phyloP scores from a whole-genome alignment of 2,113 vertebrate species.

The Brachirus orientalis region DNA sequence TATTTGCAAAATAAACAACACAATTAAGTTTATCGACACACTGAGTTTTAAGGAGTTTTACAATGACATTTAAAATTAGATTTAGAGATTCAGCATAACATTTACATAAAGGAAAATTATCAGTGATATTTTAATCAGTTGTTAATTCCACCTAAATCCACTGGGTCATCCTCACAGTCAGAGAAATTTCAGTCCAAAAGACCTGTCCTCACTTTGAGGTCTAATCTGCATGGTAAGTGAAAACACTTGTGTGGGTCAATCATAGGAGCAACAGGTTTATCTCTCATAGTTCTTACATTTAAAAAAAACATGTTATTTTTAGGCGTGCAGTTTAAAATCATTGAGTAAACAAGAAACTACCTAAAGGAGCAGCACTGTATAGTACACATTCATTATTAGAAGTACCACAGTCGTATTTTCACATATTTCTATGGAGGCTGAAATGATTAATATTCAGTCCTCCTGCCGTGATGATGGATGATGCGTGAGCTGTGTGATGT shows the following conservation, averaged over 20 bases:
- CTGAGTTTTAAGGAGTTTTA: too few species aligned
- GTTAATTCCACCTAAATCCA: too few species aligned
- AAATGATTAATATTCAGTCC: constrained; percentile 14
- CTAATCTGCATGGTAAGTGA: neutral
- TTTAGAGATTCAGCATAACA: too few species aligned
- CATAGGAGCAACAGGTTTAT: neutral
- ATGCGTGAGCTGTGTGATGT: constrained; percentile 27
- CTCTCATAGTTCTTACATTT: neutral
- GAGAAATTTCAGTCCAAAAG: neutral
- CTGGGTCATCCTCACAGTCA: neutral
- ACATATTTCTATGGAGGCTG: neutral
- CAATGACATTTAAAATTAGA: too few species aligned
- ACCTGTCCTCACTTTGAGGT: neutral
- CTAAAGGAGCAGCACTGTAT: too few species aligned
- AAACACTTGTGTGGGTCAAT: neutral
- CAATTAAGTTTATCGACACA: too few species aligned
- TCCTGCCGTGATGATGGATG: constrained; percentile 12
- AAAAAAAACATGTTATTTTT: neutral
- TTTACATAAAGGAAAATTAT: too few species aligned
- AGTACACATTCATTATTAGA: neutral
- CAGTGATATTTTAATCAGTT: too few species aligned
- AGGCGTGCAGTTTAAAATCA: too few species aligned
- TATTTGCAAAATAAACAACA: too few species aligned
- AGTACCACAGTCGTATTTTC: neutral
- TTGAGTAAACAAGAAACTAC: too few species aligned